Percentiles rank a stretch among this genome's conserved stretches.
phyloP scores from a whole-genome alignment of 1,140 invertebrate species.

The Drosophila parabipectinata region DNA sequence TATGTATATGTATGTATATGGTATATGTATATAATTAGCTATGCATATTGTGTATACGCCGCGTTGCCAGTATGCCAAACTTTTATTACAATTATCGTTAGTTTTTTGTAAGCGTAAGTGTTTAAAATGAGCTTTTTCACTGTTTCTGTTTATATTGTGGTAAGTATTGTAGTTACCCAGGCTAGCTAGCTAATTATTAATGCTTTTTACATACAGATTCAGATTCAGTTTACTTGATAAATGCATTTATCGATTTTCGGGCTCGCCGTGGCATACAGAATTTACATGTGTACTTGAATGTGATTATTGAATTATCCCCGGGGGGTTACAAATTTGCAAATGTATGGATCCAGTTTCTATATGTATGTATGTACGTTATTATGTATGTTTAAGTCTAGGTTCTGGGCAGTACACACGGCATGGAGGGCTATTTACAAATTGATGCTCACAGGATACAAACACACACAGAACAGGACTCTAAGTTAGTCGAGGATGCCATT shows the following conservation, averaged over 20 bases:
- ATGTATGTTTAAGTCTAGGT: constrained; percentile 47
- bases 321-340: constrained; percentile 38
- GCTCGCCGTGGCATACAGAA: constrained; percentile 4
- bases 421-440: constrained; percentile 37
- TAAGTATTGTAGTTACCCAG: constrained; percentile 6
- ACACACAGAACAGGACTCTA: not conserved
- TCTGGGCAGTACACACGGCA: constrained; percentile 36
- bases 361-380: constrained; percentile 47
- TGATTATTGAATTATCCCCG: constrained; percentile 69
- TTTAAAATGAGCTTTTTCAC: constrained; percentile 68
- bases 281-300: constrained; percentile 50
- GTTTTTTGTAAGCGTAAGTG: constrained; percentile 77
- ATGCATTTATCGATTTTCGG: constrained; percentile 41
- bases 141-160: constrained; percentile 27
- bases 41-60: constrained; percentile 59
- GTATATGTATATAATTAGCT: constrained; percentile 41
- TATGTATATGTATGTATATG: constrained; percentile 23
- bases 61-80: constrained; percentile 31
- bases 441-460: constrained; percentile 1
- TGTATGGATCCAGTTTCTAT: constrained; percentile 5
- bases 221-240: constrained; percentile 11
- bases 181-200: constrained; percentile 65
- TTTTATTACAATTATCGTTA: constrained; percentile 61
- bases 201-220: constrained; percentile 34
- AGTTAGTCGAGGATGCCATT: not conserved